A percentile compares a stretch with the other conserved stretches of the same genome.
Evolutionary conservation across 2,888 invertebrate genomes (phyloP).

Genomic region (Cloeon dipterum): DNA sequence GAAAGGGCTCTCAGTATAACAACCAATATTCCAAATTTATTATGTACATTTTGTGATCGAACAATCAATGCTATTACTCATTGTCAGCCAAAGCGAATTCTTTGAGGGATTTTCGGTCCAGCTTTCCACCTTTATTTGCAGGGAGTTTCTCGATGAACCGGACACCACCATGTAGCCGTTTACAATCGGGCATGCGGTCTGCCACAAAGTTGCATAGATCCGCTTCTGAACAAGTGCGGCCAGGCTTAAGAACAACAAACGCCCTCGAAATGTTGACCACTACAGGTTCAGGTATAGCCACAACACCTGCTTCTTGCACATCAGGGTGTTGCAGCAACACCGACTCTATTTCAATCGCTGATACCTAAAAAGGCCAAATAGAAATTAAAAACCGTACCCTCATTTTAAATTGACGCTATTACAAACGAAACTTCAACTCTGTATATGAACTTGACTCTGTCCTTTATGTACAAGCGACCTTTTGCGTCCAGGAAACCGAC

Average conservation of each 20-base stretch:
- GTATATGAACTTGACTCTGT: no score
- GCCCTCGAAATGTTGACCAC: not conserved
- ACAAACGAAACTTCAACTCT: no score
- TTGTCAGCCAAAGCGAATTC: no score
- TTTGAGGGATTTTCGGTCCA: slow-evolving; percentile 1
- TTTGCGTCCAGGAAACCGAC: no score
- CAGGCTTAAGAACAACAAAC: not conserved
- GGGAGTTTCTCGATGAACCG: not conserved
- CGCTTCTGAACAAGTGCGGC: not conserved
- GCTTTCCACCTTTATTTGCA: not conserved
- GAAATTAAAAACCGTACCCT: no score
- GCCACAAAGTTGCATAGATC: not conserved
- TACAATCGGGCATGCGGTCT: not conserved
- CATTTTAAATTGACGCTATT: no score
- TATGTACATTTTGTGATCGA: no score
- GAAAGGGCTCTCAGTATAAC: no score
- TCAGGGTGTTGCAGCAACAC: not conserved
- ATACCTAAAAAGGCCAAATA: not conserved
- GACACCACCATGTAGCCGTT: slow-evolving; percentile 2
- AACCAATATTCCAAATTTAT: no score
- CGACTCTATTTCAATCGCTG: not conserved
- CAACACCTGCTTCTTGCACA: not conserved
- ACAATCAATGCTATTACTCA: no score
- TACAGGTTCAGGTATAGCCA: not conserved
- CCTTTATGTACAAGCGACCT: no score